phyloP scores from a whole-genome alignment of 2,797 vertebrate species.

The Cheirogaleus major region DNA sequence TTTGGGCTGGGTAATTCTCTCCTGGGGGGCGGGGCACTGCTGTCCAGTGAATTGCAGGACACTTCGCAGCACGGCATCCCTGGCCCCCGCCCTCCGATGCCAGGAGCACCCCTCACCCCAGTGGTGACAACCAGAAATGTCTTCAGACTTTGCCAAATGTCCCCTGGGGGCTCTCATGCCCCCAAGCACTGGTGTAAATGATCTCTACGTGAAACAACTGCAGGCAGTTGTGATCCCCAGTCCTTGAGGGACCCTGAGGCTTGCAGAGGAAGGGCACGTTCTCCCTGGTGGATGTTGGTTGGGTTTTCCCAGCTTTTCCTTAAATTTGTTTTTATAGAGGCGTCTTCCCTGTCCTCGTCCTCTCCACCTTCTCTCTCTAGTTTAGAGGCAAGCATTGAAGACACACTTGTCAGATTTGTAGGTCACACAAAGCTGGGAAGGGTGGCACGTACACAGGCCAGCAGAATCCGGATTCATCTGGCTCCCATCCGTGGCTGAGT shows the following conservation, averaged over 20 bases:
- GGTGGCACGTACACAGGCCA: too few relatives aligned
- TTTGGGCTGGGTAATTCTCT: too few relatives aligned
- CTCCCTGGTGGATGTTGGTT: not conserved
- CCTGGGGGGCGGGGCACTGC: fast-evolving
- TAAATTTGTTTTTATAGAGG: not conserved
- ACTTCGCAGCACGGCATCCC: fast-evolving
- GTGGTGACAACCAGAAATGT: not conserved
- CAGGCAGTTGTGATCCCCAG: not conserved
- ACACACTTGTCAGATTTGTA: not conserved
- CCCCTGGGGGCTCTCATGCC: too few relatives aligned
- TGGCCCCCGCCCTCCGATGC: not conserved
- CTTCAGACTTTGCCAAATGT: not conserved
- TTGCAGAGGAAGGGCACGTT: not conserved
- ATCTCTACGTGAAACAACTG: fast-evolving
- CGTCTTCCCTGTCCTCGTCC: not conserved
- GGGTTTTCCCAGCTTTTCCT: not conserved
- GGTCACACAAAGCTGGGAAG: not conserved
- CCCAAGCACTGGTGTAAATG: not conserved
- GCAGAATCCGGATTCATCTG: not conserved
- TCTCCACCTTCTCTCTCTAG: fast-evolving
- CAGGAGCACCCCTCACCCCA: fast-evolving
- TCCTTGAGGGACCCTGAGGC: fast-evolving
- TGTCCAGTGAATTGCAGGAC: not conserved
- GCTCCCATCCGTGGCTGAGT: not conserved
- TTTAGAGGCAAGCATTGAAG: not conserved